Percentiles rank a stretch among this genome's conserved stretches.
phyloP scores from a whole-genome alignment of 2,113 vertebrate species.

The Eulemur rufifrons region DNA sequence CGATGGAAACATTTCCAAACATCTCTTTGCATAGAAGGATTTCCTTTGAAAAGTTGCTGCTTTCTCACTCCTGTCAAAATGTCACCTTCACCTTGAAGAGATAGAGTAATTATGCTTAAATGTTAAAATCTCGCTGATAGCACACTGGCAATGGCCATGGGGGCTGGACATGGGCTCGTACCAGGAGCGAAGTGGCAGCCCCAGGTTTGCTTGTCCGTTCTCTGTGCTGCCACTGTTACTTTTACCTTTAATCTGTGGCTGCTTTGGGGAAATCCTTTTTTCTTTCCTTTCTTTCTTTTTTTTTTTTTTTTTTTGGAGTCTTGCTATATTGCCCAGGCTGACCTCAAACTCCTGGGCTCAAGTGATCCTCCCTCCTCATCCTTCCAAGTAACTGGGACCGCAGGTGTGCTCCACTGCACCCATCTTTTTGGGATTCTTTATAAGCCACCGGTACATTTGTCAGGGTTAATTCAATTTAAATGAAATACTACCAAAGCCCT shows the following conservation, averaged over 20 bases:
- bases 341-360: not conserved
- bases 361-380: not conserved
- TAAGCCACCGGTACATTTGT: not conserved
- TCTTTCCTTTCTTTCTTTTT: too few relatives aligned
- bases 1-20: too few relatives aligned
- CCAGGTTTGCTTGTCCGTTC: not conserved
- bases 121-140: not conserved
- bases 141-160: accelerated
- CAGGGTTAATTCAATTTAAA: not conserved
- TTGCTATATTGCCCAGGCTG: too few relatives aligned
- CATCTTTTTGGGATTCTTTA: not conserved
- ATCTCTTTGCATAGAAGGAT: too few relatives aligned
- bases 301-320: too few relatives aligned
- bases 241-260: too few relatives aligned
- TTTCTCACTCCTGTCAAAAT: too few relatives aligned
- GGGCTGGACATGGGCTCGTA: accelerated
- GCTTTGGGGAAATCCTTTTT: too few relatives aligned
- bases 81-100: too few relatives aligned
- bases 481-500: not conserved
- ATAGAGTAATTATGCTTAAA: not conserved
- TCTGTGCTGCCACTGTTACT: not conserved
- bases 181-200: too few relatives aligned
- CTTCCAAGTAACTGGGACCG: too few relatives aligned
- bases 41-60: too few relatives aligned
- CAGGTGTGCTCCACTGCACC: not conserved